These are phyloP conservation scores for Platysternon megacephalum DNA, from an alignment of 2,113 vertebrate species.

Conservation along the genomic window DNA sequence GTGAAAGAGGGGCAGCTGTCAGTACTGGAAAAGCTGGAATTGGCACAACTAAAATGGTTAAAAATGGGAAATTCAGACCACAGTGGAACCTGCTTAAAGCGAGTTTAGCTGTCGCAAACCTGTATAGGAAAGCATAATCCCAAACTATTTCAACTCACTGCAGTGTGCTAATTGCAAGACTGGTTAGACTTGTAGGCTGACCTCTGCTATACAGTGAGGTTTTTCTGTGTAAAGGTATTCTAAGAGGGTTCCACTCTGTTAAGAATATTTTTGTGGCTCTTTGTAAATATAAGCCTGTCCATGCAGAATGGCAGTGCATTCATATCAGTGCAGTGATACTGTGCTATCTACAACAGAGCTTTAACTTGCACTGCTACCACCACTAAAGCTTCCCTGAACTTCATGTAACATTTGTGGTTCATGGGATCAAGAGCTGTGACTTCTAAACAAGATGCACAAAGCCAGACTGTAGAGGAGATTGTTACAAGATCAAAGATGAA, in stretches of 20 bases:
- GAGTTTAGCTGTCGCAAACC: not conserved
- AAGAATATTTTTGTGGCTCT: not conserved
- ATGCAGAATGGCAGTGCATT: not conserved
- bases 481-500: not conserved
- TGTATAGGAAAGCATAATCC: not conserved
- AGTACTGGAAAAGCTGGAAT: conserved; percentile 65
- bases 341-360: not conserved
- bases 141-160: not conserved
- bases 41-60: conserved; percentile 9
- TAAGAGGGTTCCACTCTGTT: not conserved
- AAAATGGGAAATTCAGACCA: conserved; percentile 8
- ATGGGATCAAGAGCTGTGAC: not conserved
- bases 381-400: conserved; percentile 18
- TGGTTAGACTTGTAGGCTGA: not conserved
- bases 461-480: not conserved
- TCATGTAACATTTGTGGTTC: not conserved
- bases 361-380: not conserved
- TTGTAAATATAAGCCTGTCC: not conserved
- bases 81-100: not conserved
- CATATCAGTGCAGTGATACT: not conserved
- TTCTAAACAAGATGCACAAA: not conserved
- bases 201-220: not conserved
- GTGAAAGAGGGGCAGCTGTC: not conserved
- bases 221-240: not conserved
- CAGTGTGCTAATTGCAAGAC: not conserved